A percentile compares a stretch with the other conserved stretches of the same genome.
phyloP scores from a whole-genome alignment of 1,140 invertebrate genomes.

The Carposina sasakii region DNA sequence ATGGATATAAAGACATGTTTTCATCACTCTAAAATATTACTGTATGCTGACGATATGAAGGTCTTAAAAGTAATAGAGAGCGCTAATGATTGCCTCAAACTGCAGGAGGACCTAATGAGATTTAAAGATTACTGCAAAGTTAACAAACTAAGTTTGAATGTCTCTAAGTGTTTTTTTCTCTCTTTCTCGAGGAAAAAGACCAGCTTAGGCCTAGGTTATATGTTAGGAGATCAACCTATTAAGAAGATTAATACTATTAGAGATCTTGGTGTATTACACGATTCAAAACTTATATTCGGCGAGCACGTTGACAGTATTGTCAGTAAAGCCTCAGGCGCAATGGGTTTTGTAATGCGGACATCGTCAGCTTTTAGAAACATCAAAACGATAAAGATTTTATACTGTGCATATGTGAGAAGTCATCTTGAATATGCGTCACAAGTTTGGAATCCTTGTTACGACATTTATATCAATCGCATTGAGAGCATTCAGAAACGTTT shows the following conservation, averaged over 20 bases:
- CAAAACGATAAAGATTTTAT: conserved; percentile 8
- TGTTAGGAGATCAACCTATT: neutral
- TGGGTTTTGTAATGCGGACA: conserved; percentile 3
- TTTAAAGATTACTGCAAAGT: neutral
- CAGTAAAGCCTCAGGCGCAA: neutral
- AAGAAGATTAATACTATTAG: neutral
- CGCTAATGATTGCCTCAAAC: neutral
- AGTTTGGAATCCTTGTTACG: conserved; percentile 7
- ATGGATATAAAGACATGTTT: conserved; percentile 5
- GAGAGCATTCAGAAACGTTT: conserved; percentile 2
- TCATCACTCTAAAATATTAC: conserved; percentile 9
- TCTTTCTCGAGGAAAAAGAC: neutral
- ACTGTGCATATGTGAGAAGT: conserved; percentile 5
- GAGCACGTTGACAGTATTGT: neutral
- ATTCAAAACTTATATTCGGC: conserved; percentile 2
- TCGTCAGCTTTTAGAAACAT: neutral
- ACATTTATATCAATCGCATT: neutral
- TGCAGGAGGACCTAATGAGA: neutral
- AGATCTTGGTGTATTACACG: conserved; percentile 4
- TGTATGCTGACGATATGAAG: conserved; percentile 16
- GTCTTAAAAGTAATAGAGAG: neutral
- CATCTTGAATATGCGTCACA: conserved; percentile 8
- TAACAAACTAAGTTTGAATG: conserved; percentile 5
- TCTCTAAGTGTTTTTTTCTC: conserved; percentile 3
- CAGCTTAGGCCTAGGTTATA: neutral